Conservation (phyloP, 2,888 invertebrate species). For the Epiblema foenella region DNA sequence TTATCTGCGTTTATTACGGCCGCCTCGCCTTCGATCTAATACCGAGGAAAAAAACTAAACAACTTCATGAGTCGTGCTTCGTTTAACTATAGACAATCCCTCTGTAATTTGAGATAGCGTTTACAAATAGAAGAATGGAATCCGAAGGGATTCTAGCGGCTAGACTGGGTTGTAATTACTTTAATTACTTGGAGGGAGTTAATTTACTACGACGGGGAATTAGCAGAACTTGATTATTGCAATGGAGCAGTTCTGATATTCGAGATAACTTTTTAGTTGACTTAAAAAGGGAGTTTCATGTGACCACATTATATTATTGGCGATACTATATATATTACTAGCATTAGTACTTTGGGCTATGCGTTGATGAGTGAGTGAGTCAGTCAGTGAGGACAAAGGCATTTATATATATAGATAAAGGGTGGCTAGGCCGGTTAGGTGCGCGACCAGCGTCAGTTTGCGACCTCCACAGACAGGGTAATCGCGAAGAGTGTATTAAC, state of each 20-base stretch:
- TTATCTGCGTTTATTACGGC: conserved; percentile 58
- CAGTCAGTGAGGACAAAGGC: no score
- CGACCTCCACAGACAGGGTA: no score
- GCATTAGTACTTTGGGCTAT: no score
- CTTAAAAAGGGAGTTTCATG: background rate
- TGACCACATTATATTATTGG: background rate
- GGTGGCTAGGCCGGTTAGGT: background rate
- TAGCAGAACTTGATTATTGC: conserved; percentile 35
- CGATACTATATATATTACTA: background rate
- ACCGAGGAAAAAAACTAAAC: conserved; percentile 57
- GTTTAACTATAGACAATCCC: conserved; percentile 56
- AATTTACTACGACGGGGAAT: conserved; percentile 36
- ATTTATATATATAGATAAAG: no score
- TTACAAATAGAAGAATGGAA: conserved; percentile 57
- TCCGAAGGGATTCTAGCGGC: conserved; percentile 45
- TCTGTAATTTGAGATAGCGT: conserved; percentile 58
- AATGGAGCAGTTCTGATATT: conserved; percentile 20
- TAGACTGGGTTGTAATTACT: conserved; percentile 42
- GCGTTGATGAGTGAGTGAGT: no score
- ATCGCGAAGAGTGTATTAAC: no score
- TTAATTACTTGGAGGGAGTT: conserved; percentile 38
- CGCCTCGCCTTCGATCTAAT: conserved; percentile 53
- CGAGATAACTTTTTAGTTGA: conserved; percentile 13
- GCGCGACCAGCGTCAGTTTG: no score
- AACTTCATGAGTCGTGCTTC: conserved; percentile 64